phyloP scores from a whole-genome alignment of 2,797 vertebrate species.

The Apogon hyalosoma region DNA sequence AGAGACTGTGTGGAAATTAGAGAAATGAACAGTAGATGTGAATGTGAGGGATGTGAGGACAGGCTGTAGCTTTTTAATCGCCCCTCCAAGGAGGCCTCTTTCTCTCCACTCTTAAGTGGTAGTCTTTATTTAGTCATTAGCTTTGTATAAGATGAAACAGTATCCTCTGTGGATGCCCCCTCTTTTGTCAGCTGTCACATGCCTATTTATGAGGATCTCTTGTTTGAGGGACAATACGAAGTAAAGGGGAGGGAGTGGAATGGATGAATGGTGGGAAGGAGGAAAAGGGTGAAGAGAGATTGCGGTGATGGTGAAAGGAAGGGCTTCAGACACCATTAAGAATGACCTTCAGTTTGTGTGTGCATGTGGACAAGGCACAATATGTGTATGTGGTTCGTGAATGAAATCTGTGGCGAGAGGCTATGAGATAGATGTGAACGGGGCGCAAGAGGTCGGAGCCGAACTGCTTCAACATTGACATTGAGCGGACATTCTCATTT shows the following conservation, averaged over 20 bases:
- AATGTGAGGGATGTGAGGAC: conserved; percentile 26
- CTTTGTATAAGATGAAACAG: conserved; percentile 76
- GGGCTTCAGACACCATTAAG: conserved; percentile 62
- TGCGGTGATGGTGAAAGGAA: conserved; percentile 62
- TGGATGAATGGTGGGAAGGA: conserved; percentile 57
- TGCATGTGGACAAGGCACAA: conserved; percentile 12
- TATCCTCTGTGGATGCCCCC: conserved; percentile 63
- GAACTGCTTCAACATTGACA: conserved; percentile 49
- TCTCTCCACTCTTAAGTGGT: conserved; percentile 61
- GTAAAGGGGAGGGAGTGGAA: conserved; percentile 19
- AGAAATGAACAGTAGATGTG: conserved; percentile 30
- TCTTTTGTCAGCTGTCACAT: conserved; percentile 75
- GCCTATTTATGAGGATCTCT: conserved; percentile 79
- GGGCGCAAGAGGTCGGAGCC: conserved; percentile 25
- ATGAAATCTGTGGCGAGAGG: conserved; percentile 50
- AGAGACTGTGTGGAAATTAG: conserved; percentile 12
- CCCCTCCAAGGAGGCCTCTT: conserved; percentile 33
- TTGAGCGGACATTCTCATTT: conserved; percentile 51
- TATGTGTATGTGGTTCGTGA: conserved; percentile 13
- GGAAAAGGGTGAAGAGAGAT: conserved; percentile 58
- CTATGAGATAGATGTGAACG: conserved; percentile 57
- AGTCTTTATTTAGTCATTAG: conserved; percentile 79
- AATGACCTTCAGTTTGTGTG: conserved; percentile 62
- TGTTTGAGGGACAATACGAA: conserved; percentile 70
- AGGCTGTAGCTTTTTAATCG: conserved; percentile 48